Base-by-base conservation (phyloP, 2,888 invertebrate genomes). In the Lordiphosa andalusiaca region DNA sequence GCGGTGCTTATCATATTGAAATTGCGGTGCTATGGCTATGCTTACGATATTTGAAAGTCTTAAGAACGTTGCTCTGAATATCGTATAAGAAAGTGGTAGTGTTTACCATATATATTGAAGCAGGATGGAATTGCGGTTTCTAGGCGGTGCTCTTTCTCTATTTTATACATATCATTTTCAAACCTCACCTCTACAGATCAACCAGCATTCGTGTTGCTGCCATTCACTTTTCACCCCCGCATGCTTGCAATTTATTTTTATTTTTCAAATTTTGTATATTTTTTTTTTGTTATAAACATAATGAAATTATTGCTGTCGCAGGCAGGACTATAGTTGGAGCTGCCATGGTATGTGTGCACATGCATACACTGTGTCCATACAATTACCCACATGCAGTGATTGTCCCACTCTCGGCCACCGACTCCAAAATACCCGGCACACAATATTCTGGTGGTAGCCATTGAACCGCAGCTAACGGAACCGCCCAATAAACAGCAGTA, bases 301-400 rank as follows among this genome's bases (percentile, higher is more conserved):
- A 48, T 37, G 42, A 63, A 77, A 66, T 74, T 71, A 66, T 71
- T 64, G 64, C 68, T 74, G 65, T 59, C 53, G 63, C 63, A 61
- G 49, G 36, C 64, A 53, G 33, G 52, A 12, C 5, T 41, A 33
- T 30, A 44, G n/a, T 36, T 44, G 7, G 16, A 37, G 19, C 37
- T 25, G 4, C 9, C 19, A 0, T 19, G 19, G 19, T 19, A 19
- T 16, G 19, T 19, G 4, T 19, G 19, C 19, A 19, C 19, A 19
- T 19, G 19, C 19, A 19, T 19, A 19, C 19, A 4, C 19, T 19
- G 19, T 25, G 25, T 25, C 25, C 6, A 25, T 68, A 64, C 72
- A 76, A 74, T 82, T 82, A 69, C 68, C 66, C 75, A 77, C 54
- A 61, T 74, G 82, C 75, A 67, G 66, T 71, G 82, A 82, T 76